Evolutionary conservation across 2,888 invertebrate species (phyloP).

Genomic region (Sinelater perroti): DNA sequence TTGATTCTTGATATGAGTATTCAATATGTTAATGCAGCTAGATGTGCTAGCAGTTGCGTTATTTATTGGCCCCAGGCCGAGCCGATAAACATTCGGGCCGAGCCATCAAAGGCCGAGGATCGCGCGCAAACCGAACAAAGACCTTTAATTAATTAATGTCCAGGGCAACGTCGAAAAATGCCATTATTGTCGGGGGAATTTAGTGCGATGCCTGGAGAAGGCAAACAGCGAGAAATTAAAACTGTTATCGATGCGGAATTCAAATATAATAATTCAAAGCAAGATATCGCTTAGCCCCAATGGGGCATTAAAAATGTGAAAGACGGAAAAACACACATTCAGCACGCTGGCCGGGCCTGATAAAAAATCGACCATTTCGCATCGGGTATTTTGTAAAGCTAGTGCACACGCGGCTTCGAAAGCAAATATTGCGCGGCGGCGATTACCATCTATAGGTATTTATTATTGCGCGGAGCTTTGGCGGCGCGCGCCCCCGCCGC

Average conservation of each 20-base stretch:
- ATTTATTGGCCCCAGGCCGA: too few species aligned
- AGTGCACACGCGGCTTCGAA: slow-evolving; percentile 31
- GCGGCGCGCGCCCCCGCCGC: slow-evolving; percentile 8
- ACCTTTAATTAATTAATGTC: slow-evolving; percentile 5
- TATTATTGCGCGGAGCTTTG: slow-evolving; percentile 30
- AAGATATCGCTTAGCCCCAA: slow-evolving; percentile 45
- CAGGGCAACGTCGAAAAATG: slow-evolving; percentile 21
- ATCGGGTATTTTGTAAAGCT: slow-evolving; percentile 38
- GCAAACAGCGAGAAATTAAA: slow-evolving; percentile 46
- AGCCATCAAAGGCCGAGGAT: too few species aligned
- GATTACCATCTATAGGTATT: slow-evolving; percentile 37
- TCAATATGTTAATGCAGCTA: too few species aligned
- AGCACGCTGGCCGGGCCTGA: slow-evolving; percentile 45
- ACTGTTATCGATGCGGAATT: slow-evolving; percentile 44
- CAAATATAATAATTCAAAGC: slow-evolving; percentile 48
- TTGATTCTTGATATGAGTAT: too few species aligned
- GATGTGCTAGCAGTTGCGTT: too few species aligned
- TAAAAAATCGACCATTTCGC: slow-evolving; percentile 45
- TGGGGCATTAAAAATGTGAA: slow-evolving; percentile 43
- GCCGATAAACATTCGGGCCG: too few species aligned
- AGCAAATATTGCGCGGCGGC: slow-evolving; percentile 35
- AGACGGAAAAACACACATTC: slow-evolving; percentile 47
- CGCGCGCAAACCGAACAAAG: neutral
- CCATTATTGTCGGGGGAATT: slow-evolving; percentile 28
- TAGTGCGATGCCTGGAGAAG: slow-evolving; percentile 33